phyloP scores from a whole-genome alignment of 1,140 invertebrate species.

The Trichoplusia ni region DNA sequence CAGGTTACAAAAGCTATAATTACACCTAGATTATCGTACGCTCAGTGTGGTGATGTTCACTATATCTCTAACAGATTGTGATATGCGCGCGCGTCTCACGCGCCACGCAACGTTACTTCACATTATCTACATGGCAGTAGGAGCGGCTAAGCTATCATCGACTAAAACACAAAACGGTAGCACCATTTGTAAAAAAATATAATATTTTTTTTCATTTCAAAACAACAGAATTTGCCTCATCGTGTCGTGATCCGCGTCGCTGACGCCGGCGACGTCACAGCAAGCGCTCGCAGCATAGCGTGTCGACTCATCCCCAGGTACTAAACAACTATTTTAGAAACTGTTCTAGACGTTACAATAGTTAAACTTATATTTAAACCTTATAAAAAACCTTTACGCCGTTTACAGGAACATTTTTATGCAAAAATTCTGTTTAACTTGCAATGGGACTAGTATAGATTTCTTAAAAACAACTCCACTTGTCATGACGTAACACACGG shows the following conservation, averaged over 20 bases:
- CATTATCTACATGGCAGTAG: conserved; percentile 58
- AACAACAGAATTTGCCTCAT: conserved; percentile 50
- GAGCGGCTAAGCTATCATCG: conserved; percentile 66
- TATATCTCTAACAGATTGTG: conserved; percentile 49
- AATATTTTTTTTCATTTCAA: conserved; percentile 51
- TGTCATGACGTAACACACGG: conserved; percentile 61
- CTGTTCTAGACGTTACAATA: conserved; percentile 54
- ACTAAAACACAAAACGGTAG: conserved; percentile 77
- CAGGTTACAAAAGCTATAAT: conserved; percentile 72
- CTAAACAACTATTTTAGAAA: conserved; percentile 39
- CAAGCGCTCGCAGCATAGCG: conserved; percentile 28
- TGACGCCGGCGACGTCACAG: conserved; percentile 11
- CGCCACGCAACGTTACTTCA: conserved; percentile 29
- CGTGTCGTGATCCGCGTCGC: conserved; percentile 27
- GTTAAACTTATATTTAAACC: conserved; percentile 60
- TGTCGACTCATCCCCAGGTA: conserved; percentile 28
- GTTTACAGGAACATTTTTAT: conserved; percentile 78
- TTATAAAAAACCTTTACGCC: conserved; percentile 74
- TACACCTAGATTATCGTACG: conserved; percentile 55
- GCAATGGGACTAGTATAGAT: conserved; percentile 77
- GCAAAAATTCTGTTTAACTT: conserved; percentile 74
- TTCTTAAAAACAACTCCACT: conserved; percentile 59
- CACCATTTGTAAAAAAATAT: conserved; percentile 80
- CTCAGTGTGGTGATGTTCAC: conserved; percentile 53
- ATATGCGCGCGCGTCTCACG: conserved; percentile 49